phyloP scores from a whole-genome alignment of 2,888 invertebrate species.

The Cataglyphis cursor region DNA sequence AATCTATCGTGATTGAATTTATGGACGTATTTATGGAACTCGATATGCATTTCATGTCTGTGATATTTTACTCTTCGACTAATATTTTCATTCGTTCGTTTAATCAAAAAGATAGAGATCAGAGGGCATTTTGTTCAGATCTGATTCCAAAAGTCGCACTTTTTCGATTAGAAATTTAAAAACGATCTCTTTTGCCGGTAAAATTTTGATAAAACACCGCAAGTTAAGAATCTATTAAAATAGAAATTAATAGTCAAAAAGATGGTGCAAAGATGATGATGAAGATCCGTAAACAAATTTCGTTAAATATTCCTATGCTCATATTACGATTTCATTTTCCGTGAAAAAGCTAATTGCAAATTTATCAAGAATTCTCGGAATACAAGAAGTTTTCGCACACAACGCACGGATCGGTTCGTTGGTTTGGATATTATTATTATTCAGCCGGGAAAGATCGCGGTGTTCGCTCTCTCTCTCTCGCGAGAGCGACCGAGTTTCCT shows the following conservation, averaged over 20 bases:
- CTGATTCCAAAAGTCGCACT: background rate
- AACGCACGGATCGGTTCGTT: constrained; percentile 15
- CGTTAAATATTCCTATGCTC: background rate
- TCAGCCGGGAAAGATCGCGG: background rate
- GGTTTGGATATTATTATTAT: constrained; percentile 23
- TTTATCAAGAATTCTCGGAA: constrained; percentile 1
- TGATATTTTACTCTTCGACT: constrained; percentile 20
- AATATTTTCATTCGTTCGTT: constrained; percentile 44
- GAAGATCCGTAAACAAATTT: background rate
- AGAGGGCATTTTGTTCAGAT: background rate
- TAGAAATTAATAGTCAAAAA: constrained; percentile 3
- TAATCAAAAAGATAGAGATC: constrained; percentile 23
- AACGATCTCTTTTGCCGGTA: background rate
- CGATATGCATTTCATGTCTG: constrained; percentile 33
- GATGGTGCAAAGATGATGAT: background rate
- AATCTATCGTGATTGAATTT: constrained; percentile 37
- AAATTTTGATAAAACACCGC: background rate
- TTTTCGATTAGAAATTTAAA: constrained; percentile 17
- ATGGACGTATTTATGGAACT: constrained; percentile 14
- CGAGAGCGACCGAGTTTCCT: constrained; percentile 24
- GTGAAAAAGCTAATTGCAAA: background rate
- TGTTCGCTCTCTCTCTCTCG: background rate
- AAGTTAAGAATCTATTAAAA: background rate
- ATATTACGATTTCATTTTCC: background rate
- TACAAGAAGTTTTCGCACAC: constrained; percentile 1